These are phyloP conservation scores for Dicrostonyx torquatus DNA, from an alignment of 2,797 vertebrate species.

Conservation along the genomic window DNA sequence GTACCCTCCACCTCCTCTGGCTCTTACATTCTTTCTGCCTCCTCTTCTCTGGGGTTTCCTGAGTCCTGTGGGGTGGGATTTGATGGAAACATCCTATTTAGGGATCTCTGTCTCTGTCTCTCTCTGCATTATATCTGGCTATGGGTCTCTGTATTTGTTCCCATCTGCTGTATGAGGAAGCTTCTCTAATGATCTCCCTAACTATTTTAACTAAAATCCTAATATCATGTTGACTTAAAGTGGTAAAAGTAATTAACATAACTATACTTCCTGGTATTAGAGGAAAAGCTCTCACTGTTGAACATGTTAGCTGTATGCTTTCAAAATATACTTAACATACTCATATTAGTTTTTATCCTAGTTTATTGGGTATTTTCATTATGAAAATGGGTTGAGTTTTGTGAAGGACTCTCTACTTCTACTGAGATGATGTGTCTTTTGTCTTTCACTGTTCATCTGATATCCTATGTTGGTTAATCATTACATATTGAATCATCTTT, in stretches of 20 bases:
- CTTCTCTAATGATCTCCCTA: not conserved
- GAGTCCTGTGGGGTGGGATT: too few species aligned
- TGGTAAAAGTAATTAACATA: not conserved
- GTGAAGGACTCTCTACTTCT: not conserved
- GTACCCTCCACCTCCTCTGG: too few species aligned
- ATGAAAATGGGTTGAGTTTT: not conserved
- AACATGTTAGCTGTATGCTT: not conserved
- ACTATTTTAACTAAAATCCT: not conserved
- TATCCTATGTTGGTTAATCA: not conserved
- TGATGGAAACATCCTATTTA: too few species aligned
- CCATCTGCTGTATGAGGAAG: not conserved
- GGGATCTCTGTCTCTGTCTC: too few species aligned
- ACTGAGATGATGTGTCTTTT: not conserved
- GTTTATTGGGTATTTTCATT: not conserved
- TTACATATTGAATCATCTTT: not conserved
- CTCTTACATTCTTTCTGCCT: too few species aligned
- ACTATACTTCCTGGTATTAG: not conserved
- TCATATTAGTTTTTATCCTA: not conserved
- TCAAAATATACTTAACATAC: not conserved
- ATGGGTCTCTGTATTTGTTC: not conserved
- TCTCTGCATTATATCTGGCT: too few species aligned
- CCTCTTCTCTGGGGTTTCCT: too few species aligned
- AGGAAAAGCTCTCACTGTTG: not conserved
- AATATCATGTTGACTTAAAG: not conserved
- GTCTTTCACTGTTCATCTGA: not conserved